These are phyloP conservation scores for Choloepus hoffmanni DNA, from an alignment of 2,113 vertebrate species.

Conservation along the genomic window DNA sequence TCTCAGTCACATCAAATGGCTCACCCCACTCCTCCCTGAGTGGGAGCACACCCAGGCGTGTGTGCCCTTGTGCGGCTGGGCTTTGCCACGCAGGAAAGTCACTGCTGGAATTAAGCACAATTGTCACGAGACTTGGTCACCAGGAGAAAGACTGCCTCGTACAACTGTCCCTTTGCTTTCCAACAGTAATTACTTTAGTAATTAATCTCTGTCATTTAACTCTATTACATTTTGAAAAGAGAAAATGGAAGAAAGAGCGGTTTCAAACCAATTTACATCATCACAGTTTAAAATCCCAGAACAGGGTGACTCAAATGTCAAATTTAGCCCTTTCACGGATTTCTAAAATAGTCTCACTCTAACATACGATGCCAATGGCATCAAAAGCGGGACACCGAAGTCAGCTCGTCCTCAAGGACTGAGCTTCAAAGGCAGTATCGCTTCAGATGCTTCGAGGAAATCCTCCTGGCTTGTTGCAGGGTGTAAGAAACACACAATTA, in stretches of 20 bases:
- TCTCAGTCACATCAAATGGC: constrained; percentile 79
- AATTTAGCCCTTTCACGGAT: constrained; percentile 81
- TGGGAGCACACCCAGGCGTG: constrained; percentile 73
- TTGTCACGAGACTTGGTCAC: constrained; percentile 89
- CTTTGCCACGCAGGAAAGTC: constrained; percentile 86
- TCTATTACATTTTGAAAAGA: constrained; percentile 90
- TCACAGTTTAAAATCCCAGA: constrained; percentile 88
- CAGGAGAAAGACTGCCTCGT: constrained; percentile 85
- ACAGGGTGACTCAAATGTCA: constrained; percentile 88
- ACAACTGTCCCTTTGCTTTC: constrained; percentile 89
- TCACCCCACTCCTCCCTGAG: constrained; percentile 81
- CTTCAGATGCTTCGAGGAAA: background rate
- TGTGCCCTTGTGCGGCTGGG: constrained; percentile 84
- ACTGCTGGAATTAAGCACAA: constrained; percentile 86
- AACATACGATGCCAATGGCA: background rate
- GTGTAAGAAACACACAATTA: constrained; percentile 53
- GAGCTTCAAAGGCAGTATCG: constrained; percentile 26
- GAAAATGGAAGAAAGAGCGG: constrained; percentile 90
- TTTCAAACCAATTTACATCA: constrained; percentile 91
- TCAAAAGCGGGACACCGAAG: constrained; percentile 46
- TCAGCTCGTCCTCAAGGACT: constrained; percentile 53
- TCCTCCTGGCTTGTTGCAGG: constrained; percentile 28
- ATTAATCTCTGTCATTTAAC: constrained; percentile 93
- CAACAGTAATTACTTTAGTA: constrained; percentile 90
- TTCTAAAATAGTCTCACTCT: constrained; percentile 78